Conservation (phyloP, 2,113 vertebrate species). For the Paedocypris sp. region DNA sequence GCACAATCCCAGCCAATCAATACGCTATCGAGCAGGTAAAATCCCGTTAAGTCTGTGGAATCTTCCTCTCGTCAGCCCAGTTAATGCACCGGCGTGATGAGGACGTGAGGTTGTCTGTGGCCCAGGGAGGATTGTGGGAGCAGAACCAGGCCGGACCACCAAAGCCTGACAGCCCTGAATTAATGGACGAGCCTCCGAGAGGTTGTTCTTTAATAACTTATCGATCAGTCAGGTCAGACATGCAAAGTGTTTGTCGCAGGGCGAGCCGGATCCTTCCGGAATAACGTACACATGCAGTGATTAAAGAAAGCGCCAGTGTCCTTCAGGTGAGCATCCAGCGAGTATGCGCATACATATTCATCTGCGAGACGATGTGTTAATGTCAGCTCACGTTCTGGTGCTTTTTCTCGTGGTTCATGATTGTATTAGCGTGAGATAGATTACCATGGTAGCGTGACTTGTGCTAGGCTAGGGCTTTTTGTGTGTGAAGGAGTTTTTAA, state of each 20-base stretch:
- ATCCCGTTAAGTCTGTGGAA: neutral
- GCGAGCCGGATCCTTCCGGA: slow-evolving; percentile 63
- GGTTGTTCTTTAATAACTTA: slow-evolving; percentile 90
- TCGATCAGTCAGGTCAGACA: slow-evolving; percentile 78
- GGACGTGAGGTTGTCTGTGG: slow-evolving; percentile 30
- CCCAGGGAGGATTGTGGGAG: slow-evolving; percentile 39
- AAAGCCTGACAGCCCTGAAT: slow-evolving; percentile 72
- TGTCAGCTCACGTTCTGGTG: neutral
- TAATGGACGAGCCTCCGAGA: slow-evolving; percentile 74
- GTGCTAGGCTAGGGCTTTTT: neutral
- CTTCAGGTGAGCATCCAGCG: neutral
- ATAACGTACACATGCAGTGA: slow-evolving; percentile 57
- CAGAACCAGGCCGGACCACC: slow-evolving; percentile 46
- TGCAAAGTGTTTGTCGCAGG: slow-evolving; percentile 64
- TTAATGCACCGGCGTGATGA: slow-evolving; percentile 2
- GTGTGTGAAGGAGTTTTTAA: too few species aligned
- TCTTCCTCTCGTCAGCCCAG: neutral
- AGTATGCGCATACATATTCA: slow-evolving; percentile 10
- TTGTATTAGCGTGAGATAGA: neutral
- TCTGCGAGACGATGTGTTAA: neutral
- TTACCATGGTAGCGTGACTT: neutral
- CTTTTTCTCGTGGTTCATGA: slow-evolving; percentile 3
- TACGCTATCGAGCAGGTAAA: neutral
- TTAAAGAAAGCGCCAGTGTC: slow-evolving; percentile 49
- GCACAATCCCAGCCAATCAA: neutral